phyloP scores from a whole-genome alignment of 2,888 invertebrate genomes.

The Ramazzottius varieornatus region DNA sequence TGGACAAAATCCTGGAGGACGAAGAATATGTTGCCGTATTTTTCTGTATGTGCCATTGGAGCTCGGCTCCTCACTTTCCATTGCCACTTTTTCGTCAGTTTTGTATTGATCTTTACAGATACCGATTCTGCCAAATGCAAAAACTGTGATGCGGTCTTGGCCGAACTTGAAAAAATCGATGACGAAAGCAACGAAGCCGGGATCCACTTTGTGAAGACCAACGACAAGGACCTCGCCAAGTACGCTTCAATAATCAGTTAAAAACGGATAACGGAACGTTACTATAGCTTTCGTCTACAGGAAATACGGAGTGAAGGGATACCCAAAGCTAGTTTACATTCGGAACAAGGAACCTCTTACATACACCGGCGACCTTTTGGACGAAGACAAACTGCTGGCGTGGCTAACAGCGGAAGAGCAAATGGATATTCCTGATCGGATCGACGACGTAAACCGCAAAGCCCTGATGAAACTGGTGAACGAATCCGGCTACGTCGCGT shows the following conservation, averaged over 20 bases:
- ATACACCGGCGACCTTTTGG: conserved; percentile 53
- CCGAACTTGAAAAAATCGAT: conserved; percentile 66
- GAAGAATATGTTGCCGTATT: conserved; percentile 73
- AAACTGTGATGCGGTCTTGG: conserved; percentile 53
- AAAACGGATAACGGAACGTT: neutral
- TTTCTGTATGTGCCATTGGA: conserved; percentile 43
- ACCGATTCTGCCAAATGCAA: conserved; percentile 33
- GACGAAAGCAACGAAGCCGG: conserved; percentile 75
- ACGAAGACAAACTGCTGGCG: conserved; percentile 52
- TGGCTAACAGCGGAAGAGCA: conserved; percentile 82
- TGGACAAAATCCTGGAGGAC: conserved; percentile 58
- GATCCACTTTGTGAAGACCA: conserved; percentile 73
- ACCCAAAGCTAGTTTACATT: conserved; percentile 64
- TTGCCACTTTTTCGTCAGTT: no score
- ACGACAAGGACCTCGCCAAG: conserved; percentile 49
- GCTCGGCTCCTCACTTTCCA: no score
- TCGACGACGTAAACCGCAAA: conserved; percentile 82
- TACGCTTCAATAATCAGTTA: neutral
- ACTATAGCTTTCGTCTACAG: neutral
- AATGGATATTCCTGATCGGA: conserved; percentile 80
- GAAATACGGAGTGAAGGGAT: conserved; percentile 48
- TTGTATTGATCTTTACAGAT: neutral
- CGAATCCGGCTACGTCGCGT: conserved; percentile 76
- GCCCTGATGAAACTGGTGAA: conserved; percentile 79
- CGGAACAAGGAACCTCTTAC: conserved; percentile 63